Evolutionary conservation across 2,797 vertebrate species (phyloP).

Genomic region (Bradypodion ventrale): DNA sequence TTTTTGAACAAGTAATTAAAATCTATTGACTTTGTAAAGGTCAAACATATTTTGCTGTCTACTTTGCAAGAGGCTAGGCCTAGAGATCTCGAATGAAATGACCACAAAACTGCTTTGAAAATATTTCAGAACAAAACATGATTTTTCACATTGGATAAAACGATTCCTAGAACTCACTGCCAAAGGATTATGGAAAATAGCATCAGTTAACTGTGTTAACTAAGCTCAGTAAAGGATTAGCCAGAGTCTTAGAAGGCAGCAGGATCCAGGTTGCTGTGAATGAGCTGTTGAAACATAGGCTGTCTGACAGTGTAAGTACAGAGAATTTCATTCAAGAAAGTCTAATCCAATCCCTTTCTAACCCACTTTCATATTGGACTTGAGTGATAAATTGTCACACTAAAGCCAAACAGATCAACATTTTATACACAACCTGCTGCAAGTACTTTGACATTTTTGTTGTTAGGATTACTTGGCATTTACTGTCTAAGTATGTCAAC

Average conservation of each 20-base stretch:
- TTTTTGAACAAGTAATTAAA: no score
- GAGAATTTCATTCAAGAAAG: neutral
- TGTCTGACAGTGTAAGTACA: neutral
- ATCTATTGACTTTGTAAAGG: no score
- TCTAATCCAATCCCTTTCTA: neutral
- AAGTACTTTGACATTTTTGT: neutral
- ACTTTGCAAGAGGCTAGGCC: neutral
- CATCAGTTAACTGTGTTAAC: conserved; percentile 12
- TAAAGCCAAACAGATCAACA: neutral
- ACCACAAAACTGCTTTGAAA: neutral
- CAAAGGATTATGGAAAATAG: neutral
- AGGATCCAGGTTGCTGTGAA: neutral
- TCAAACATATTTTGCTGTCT: neutral
- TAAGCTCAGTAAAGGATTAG: neutral
- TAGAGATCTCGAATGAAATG: neutral
- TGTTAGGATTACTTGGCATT: no score
- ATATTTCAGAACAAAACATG: neutral
- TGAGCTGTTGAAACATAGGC: neutral
- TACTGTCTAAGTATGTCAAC: no score
- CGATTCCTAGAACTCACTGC: neutral
- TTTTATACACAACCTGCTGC: neutral
- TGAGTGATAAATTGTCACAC: neutral
- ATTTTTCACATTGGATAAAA: neutral
- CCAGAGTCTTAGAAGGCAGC: neutral
- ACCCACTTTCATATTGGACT: neutral